These are phyloP conservation scores for Cecropterus lyciades DNA, from an alignment of 1,140 invertebrate species.

Conservation along the genomic window DNA sequence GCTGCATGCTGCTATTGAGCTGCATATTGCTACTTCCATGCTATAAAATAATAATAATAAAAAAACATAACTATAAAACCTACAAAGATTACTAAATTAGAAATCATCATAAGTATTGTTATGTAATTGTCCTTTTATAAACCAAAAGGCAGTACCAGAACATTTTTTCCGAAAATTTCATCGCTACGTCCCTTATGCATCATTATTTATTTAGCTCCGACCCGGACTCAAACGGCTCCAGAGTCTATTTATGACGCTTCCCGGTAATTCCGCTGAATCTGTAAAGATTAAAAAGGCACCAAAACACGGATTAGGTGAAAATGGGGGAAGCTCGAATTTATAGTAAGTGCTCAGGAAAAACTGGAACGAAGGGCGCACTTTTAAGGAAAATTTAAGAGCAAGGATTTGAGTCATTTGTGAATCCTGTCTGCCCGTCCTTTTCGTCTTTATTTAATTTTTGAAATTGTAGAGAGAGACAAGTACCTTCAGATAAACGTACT, in stretches of 20 bases:
- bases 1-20: too few species aligned
- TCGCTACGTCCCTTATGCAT: not conserved
- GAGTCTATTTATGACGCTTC: slow-evolving; percentile 18
- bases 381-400: not conserved
- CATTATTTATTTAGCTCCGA: slow-evolving; percentile 6
- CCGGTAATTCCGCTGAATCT: slow-evolving; percentile 14
- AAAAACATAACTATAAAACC: too few species aligned
- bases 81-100: too few species aligned
- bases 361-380: too few species aligned
- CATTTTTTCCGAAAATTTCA: not conserved
- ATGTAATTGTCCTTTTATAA: not conserved
- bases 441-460: too few species aligned
- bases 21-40: too few species aligned
- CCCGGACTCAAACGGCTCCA: not conserved
- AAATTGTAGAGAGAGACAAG: too few species aligned
- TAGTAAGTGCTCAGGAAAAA: not conserved
- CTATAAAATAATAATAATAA: too few species aligned
- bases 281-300: slow-evolving; percentile 15
- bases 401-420: too few species aligned
- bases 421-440: too few species aligned
- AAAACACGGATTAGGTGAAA: slow-evolving; percentile 20
- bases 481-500: too few species aligned
- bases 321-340: slow-evolving; percentile 13
- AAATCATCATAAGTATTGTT: too few species aligned
- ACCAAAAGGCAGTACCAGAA: not conserved